Conservation (phyloP, 64 coral and sea anemone genomes). For the Stichodactyla helianthus region DNA sequence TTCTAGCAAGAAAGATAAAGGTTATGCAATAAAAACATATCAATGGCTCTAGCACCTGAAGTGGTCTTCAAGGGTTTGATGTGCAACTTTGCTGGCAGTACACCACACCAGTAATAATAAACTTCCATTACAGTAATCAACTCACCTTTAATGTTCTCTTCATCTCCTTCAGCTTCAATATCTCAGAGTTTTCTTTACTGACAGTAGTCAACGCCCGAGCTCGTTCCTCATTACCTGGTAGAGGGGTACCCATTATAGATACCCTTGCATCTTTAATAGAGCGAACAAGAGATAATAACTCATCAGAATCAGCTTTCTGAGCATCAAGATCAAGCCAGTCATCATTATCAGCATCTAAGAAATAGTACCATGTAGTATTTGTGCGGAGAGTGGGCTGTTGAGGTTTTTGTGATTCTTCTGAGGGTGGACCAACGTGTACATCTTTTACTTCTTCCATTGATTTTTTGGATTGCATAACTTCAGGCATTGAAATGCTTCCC, state of each 20-base stretch:
- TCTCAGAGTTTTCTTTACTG: neutral
- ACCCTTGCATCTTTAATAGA: conserved; percentile 36
- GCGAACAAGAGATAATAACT: conserved; percentile 29
- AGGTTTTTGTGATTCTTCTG: neutral
- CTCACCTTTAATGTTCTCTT: conserved; percentile 46
- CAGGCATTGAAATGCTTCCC: neutral
- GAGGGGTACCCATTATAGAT: conserved; percentile 28
- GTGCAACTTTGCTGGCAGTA: no score
- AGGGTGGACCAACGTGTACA: neutral
- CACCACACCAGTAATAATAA: neutral
- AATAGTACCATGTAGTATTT: conserved; percentile 1
- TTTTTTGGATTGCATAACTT: neutral
- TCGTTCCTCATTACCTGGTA: conserved; percentile 23
- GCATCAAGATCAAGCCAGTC: neutral
- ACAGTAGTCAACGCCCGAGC: conserved; percentile 11
- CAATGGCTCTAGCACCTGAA: no score
- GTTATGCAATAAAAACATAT: no score
- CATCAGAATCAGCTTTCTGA: conserved; percentile 14
- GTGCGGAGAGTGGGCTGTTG: neutral
- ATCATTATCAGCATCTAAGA: neutral
- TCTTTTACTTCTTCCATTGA: neutral
- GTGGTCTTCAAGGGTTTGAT: no score
- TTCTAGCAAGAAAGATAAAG: no score
- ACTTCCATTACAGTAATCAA: neutral
- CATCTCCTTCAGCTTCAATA: conserved; percentile 18